These are phyloP conservation scores for Sander vitreus DNA, from an alignment of 2,113 vertebrate species.

Conservation along the genomic window DNA sequence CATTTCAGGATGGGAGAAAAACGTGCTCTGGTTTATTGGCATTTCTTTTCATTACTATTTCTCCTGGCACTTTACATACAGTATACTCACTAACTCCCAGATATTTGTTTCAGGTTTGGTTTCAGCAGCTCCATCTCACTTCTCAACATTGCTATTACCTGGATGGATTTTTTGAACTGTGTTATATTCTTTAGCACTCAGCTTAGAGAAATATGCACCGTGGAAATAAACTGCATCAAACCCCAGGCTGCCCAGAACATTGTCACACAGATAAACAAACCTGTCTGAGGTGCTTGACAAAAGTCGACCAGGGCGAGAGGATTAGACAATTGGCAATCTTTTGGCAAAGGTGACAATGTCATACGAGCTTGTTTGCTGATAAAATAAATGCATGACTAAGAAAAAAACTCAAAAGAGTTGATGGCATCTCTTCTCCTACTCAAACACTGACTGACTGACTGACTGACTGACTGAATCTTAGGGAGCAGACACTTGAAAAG, in stretches of 20 bases:
- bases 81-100: neutral
- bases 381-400: conserved; percentile 12
- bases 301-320: neutral
- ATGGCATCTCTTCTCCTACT: conserved; percentile 11
- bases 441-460: conserved; percentile 30
- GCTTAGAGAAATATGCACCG: neutral
- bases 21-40: too few relatives aligned
- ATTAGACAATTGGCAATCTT: neutral
- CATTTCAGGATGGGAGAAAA: too few relatives aligned
- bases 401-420: conserved; percentile 24
- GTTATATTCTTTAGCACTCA: neutral
- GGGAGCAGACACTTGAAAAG: conserved; percentile 61
- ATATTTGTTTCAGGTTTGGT: neutral
- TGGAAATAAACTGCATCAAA: neutral
- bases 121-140: neutral
- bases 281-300: conserved; percentile 8
- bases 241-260: conserved; percentile 15
- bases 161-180: neutral
- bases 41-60: neutral
- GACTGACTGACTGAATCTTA: conserved; percentile 27
- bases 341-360: conserved; percentile 35
- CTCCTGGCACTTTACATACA: neutral
- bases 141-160: neutral
- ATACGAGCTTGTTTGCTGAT: conserved; percentile 12
- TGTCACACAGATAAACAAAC: conserved; percentile 13